phyloP scores from a whole-genome alignment of 2,888 invertebrate species.

The Yponomeuta malinellus region DNA sequence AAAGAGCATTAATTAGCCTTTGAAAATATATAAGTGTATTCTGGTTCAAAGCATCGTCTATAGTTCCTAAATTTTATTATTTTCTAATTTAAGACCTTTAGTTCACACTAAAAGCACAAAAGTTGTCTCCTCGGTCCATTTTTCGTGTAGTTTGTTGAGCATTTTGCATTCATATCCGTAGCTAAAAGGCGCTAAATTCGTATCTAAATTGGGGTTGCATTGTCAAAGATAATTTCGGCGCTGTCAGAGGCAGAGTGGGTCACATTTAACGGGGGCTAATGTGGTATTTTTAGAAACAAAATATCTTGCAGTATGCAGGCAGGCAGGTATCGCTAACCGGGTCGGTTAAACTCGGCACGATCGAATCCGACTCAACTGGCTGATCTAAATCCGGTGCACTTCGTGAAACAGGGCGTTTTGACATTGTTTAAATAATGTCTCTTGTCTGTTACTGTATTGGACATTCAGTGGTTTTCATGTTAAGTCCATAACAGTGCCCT shows the following conservation, averaged over 20 bases:
- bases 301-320: slow-evolving; percentile 54
- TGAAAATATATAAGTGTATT: no score
- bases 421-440: neutral
- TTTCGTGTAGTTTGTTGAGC: neutral
- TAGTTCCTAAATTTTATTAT: no score
- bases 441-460: slow-evolving; percentile 5
- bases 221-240: slow-evolving; percentile 26
- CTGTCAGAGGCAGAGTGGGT: slow-evolving; percentile 53
- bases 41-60: no score
- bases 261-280: slow-evolving; percentile 36
- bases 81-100: neutral
- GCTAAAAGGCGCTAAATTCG: neutral
- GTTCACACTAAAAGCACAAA: no score
- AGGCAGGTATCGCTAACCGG: slow-evolving; percentile 50
- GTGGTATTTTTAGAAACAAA: slow-evolving; percentile 60
- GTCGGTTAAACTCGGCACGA: slow-evolving; percentile 65
- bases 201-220: neutral
- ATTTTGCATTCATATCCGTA: neutral
- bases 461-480: no score
- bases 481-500: no score
- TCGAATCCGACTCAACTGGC: slow-evolving; percentile 41
- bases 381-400: neutral
- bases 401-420: neutral
- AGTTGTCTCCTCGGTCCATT: no score
- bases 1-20: no score